Evolutionary conservation across 2,888 invertebrate genomes (phyloP).

Genomic region (Hirtodrosophila trivittata): DNA sequence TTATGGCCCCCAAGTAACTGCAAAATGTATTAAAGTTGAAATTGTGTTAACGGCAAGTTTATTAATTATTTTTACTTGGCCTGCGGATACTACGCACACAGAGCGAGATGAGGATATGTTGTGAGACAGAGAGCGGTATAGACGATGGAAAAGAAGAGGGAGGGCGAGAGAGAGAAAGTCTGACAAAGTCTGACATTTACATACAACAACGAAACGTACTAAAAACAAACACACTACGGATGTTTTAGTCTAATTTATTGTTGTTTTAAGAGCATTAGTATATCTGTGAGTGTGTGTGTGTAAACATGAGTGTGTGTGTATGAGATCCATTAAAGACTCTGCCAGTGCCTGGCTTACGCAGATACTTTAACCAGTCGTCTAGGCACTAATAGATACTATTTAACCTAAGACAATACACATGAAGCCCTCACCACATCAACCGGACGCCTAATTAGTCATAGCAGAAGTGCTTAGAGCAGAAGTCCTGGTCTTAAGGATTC

Average conservation of each 20-base stretch:
- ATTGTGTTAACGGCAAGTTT: conserved; percentile 61
- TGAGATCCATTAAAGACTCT: conserved; percentile 8
- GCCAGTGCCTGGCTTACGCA: conserved; percentile 10
- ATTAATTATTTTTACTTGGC: conserved; percentile 68
- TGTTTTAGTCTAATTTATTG: conserved; percentile 59
- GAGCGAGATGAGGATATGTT: neutral
- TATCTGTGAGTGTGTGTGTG: conserved; percentile 10
- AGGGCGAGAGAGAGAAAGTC: too few species aligned
- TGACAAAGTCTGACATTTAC: conserved; percentile 27
- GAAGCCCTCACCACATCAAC: too few species aligned
- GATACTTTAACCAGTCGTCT: conserved; percentile 26
- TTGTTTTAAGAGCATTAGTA: conserved; percentile 35
- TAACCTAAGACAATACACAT: too few species aligned
- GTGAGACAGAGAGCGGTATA: conserved; percentile 1
- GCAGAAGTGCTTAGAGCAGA: too few species aligned
- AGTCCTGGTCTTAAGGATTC: too few species aligned
- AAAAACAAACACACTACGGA: conserved; percentile 29
- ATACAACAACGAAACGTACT: conserved; percentile 36
- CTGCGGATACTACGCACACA: conserved; percentile 26
- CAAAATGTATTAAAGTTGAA: conserved; percentile 57
- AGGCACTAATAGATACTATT: too few species aligned
- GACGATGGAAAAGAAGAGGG: neutral
- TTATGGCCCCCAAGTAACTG: conserved; percentile 38
- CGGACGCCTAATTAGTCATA: too few species aligned
- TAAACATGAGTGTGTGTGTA: conserved; percentile 1